Base-by-base conservation (phyloP, 2,797 vertebrate species). In the Eremophila alpestris region DNA sequence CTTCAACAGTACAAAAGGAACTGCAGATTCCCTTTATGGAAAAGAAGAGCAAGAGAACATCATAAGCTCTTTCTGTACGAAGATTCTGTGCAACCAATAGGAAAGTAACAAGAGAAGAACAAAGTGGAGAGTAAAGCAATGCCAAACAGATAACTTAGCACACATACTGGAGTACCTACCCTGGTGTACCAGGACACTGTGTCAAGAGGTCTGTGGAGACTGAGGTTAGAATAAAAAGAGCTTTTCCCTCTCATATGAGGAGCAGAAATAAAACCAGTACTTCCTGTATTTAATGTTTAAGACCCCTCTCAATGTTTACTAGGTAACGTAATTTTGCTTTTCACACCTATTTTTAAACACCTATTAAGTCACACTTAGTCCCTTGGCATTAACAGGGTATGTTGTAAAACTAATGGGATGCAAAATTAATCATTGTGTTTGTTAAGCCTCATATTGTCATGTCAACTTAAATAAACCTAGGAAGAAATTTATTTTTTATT, bases 311-410 rank as follows among this genome's bases (percentile, higher is more conserved):
- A 56, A 11, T 67, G 14, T 90, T 92, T 87, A 74, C 80, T 87
- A 68, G 20, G 34, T 52, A 52, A 74, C 34, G 76, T 83, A 73
- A 65, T 82, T 92, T 79, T 60, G 75, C 79, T 93, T 95, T 91
- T 91, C 40, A 58, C 73, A 91, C 54, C 46, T 85, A 49, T 64
- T 89, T 93, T 91, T 90, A 65, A 65, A 52, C 14, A 73, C 19
- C 59, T 87, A 19, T 84, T 60, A 83, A 90, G n/a, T 88, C 19
- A 7, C 56, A 46, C 45, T 76, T 46, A 59, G 32, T 64, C 70
- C 32, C 24, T 34, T 84, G 52, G 29, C 30, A 64, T 64, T 79
- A 79, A 88, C 17, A 70, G 92, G 12, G 13, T 49, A 17, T 36
- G 7, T 40, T 78, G 70, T 17, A 78, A 83, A 51, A 8, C 48